Evolutionary conservation across 1,140 invertebrate species (phyloP), one percentile per base, ranked within the genome.

Genomic region (Drosophila chauvacae): DNA sequence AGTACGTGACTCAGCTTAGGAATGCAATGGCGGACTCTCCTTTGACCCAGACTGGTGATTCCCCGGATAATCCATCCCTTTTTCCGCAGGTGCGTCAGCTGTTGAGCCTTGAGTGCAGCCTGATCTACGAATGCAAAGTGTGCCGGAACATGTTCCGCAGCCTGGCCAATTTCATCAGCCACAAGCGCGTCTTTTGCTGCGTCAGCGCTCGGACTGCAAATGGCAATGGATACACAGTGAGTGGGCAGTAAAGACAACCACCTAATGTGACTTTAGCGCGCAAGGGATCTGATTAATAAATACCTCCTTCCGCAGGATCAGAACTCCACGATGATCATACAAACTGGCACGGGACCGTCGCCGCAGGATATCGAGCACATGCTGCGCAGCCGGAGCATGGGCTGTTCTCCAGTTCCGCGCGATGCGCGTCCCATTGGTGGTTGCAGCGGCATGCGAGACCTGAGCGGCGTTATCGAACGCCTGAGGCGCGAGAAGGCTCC

Each of bases 121-220:
- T 97, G 47, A 94, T 98, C 77, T 96, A 96, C 88, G 97, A 98
- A 92, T 98, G 97, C 92, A 95, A 95, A 92, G 94, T 96, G 30
- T 98, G 97, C 91, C 93, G 95, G n/a, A 97, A 95, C 91, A 93
- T 98, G 80, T 97, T 97, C 92, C 94, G 97, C 81, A 96, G 96
- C 84, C 93, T 98, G 64, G 94, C 95, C 1, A 97, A 97, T 93
- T 97, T 97, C 84, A 94, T 97, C 70, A 96, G 96, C 45, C 97
- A 98, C 83, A 98, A 98, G 92, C 93, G 96, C 60, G 94, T 95
- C 39, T 97, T 96, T 83, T 98, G 97, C 86, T 94, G 84, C 55
- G 60, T 80, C 33, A 88, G 84, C 37, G 73, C 85, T 11, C 84
- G 80, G 9, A 59, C 56, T 42, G 81, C 91, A 77, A 88, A 88